Conservation (phyloP, 2,888 invertebrate genomes). For the Hoplodrina ambigua region DNA sequence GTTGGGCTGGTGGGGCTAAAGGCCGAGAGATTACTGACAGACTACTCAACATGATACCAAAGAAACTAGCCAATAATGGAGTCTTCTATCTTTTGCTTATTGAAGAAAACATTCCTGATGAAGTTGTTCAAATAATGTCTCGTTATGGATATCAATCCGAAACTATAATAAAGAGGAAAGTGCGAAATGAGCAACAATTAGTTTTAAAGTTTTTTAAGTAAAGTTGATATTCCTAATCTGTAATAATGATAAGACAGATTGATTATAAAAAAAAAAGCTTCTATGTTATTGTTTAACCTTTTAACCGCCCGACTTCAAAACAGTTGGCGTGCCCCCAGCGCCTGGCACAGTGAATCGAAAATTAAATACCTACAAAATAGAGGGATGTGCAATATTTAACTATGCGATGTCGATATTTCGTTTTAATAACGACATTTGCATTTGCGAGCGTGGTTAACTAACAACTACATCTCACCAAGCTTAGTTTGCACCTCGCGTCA, state of each 20-base stretch:
- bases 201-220: conserved; percentile 92
- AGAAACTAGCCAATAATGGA: conserved; percentile 93
- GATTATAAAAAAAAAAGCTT: conserved; percentile 12
- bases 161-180: conserved; percentile 93
- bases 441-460: too few species aligned
- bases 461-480: too few species aligned
- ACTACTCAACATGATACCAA: conserved; percentile 92
- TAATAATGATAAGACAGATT: conserved; percentile 13
- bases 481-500: too few species aligned
- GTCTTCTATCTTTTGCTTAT: conserved; percentile 96
- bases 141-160: conserved; percentile 90
- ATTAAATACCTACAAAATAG: too few species aligned
- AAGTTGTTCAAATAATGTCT: conserved; percentile 92
- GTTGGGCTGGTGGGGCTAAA: conserved; percentile 95
- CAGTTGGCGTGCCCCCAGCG: too few species aligned
- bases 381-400: too few species aligned
- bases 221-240: conserved; percentile 35
- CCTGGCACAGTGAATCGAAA: too few species aligned
- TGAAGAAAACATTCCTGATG: conserved; percentile 96
- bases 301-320: too few species aligned
- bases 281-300: conserved; percentile 15
- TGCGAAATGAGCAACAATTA: conserved; percentile 96
- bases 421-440: too few species aligned
- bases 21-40: conserved; percentile 95
- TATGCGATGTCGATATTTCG: too few species aligned